phyloP scores from a whole-genome alignment of 1,140 invertebrate genomes.

The Ceratoteleas bidentatus region DNA sequence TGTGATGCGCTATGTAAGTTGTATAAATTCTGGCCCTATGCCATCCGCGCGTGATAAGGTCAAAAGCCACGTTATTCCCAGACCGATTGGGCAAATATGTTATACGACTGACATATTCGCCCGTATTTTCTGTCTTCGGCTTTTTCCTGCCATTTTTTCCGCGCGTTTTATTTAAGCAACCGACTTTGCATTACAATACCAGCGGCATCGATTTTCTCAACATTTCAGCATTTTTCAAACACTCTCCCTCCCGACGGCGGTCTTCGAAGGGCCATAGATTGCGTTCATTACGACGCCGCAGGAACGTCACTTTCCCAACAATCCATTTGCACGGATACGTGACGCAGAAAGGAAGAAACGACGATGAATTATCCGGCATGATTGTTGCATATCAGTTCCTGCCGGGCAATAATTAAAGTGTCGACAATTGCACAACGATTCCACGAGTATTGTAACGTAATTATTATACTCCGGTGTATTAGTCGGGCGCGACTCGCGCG shows the following conservation, averaged over 20 bases:
- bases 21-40: conserved; percentile 56
- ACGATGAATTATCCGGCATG: conserved; percentile 3
- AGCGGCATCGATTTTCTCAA: conserved; percentile 1
- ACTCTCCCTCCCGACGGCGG: too few species aligned
- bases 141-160: conserved; percentile 16
- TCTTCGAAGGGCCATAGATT: background rate
- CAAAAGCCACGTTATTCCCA: conserved; percentile 56
- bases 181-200: conserved; percentile 18
- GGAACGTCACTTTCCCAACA: conserved; percentile 1
- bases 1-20: conserved; percentile 54
- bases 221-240: conserved; percentile 1
- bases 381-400: conserved; percentile 30
- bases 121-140: conserved; percentile 23
- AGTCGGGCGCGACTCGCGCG: conserved; percentile 13
- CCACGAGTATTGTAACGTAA: conserved; percentile 28
- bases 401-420: conserved; percentile 31
- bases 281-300: background rate
- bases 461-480: conserved; percentile 20
- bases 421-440: conserved; percentile 26
- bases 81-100: conserved; percentile 50
- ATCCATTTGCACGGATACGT: conserved; percentile 5
- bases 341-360: conserved; percentile 1
- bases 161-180: conserved; percentile 5
- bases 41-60: conserved; percentile 53
- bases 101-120: conserved; percentile 49